These are phyloP conservation scores for Perca flavescens DNA, from an alignment of 2,113 vertebrate species.

Conservation along the genomic window DNA sequence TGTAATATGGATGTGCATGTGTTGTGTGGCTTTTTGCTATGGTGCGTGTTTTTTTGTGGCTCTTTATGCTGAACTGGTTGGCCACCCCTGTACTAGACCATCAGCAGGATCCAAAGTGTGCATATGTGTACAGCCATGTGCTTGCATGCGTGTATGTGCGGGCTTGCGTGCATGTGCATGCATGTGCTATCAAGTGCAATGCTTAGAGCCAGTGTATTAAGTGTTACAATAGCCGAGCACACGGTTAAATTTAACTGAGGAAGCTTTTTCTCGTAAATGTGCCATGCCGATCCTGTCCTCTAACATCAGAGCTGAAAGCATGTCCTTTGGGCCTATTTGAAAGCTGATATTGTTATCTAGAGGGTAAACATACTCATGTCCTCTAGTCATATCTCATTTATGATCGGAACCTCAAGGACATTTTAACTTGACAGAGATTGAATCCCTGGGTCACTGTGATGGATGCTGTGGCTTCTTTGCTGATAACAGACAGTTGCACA, in stretches of 20 bases:
- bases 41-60: no score
- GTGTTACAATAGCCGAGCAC: not conserved
- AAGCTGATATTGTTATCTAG: constrained; percentile 50
- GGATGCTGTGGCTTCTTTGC: constrained; percentile 35
- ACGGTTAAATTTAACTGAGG: not conserved
- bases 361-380: constrained; percentile 52
- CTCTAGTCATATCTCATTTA: constrained; percentile 46
- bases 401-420: constrained; percentile 66
- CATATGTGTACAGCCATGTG: not conserved
- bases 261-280: constrained; percentile 19
- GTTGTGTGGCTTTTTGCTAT: no score
- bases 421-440: constrained; percentile 53
- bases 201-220: not conserved
- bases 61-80: no score
- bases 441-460: constrained; percentile 49
- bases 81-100: not conserved
- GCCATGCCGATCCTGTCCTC: constrained; percentile 33
- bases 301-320: constrained; percentile 12
- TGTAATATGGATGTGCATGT: no score
- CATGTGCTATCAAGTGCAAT: not conserved
- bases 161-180: not conserved
- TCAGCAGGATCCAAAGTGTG: not conserved
- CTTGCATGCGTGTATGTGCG: not conserved
- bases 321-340: constrained; percentile 36
- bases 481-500: constrained; percentile 44